phyloP scores from a whole-genome alignment of 2,113 vertebrate species.

The Calidris pugnax region DNA sequence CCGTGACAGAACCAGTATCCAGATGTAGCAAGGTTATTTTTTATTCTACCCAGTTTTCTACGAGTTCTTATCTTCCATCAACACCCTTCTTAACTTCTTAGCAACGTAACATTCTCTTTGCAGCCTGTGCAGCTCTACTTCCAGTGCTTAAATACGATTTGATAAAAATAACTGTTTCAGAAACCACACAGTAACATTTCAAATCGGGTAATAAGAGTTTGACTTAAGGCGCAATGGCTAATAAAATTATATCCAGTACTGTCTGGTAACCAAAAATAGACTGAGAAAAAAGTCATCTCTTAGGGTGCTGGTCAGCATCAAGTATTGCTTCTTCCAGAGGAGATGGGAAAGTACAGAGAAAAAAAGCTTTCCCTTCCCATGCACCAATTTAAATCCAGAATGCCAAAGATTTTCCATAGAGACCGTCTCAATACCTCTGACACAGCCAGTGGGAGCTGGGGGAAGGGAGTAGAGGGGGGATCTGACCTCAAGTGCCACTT shows the following conservation, averaged over 20 bases:
- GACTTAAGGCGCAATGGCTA: background rate
- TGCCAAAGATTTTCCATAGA: background rate
- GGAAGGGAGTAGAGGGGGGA: fast-evolving
- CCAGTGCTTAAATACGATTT: background rate
- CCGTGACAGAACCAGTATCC: background rate
- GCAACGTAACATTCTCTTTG: background rate
- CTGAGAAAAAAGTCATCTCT: background rate
- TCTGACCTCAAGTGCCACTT: background rate
- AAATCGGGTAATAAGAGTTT: background rate
- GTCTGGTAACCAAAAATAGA: background rate
- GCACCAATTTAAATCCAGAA: background rate
- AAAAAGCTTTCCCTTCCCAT: background rate
- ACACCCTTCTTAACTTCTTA: background rate
- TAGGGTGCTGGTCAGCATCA: background rate
- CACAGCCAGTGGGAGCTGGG: background rate
- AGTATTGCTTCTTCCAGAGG: background rate
- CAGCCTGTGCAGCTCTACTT: background rate
- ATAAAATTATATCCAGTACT: background rate
- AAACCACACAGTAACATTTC: background rate
- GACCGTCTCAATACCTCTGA: background rate
- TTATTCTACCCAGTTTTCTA: background rate
- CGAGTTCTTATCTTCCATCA: background rate
- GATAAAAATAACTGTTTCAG: background rate
- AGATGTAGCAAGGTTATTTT: background rate
- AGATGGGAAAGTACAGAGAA: background rate